Conservation (phyloP, 2,888 invertebrate species). For the Rhogogaster chlorosoma region DNA sequence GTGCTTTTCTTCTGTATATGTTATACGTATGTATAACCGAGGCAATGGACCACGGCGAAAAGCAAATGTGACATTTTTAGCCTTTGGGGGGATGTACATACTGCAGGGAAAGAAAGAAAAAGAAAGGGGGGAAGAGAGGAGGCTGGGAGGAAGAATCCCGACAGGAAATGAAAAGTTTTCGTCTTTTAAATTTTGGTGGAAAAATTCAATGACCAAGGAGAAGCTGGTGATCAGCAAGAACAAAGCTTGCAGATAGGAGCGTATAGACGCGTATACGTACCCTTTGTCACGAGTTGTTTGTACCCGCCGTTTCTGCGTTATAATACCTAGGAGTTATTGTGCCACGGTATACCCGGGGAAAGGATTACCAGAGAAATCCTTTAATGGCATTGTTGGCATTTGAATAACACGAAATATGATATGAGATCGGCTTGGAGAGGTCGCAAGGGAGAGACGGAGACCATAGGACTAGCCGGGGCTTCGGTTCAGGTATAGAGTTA, state of each 20-base stretch:
- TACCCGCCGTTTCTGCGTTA: conserved; percentile 59
- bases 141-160: conserved; percentile 16
- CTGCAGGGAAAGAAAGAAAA: conserved; percentile 56
- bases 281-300: conserved; percentile 69
- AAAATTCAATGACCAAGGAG: neutral
- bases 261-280: neutral
- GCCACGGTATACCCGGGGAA: conserved; percentile 54
- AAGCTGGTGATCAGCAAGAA: conserved; percentile 71
- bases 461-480: conserved; percentile 15
- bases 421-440: conserved; percentile 68
- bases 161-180: conserved; percentile 51
- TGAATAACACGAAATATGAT: conserved; percentile 77
- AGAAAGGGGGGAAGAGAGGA: too few species aligned
- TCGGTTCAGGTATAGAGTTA: conserved; percentile 70
- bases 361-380: conserved; percentile 74
- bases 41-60: conserved; percentile 54
- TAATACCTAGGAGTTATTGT: conserved; percentile 40
- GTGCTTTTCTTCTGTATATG: conserved; percentile 18
- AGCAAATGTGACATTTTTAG: conserved; percentile 57
- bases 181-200: neutral
- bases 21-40: conserved; percentile 45
- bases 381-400: conserved; percentile 77
- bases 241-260: conserved; percentile 70
- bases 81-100: conserved; percentile 48
- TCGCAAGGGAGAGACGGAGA: neutral